Percentiles rank a stretch among this genome's conserved stretches.
Evolutionary conservation across 2,797 vertebrate species (phyloP).

Genomic region (Eospalax fontanierii): DNA sequence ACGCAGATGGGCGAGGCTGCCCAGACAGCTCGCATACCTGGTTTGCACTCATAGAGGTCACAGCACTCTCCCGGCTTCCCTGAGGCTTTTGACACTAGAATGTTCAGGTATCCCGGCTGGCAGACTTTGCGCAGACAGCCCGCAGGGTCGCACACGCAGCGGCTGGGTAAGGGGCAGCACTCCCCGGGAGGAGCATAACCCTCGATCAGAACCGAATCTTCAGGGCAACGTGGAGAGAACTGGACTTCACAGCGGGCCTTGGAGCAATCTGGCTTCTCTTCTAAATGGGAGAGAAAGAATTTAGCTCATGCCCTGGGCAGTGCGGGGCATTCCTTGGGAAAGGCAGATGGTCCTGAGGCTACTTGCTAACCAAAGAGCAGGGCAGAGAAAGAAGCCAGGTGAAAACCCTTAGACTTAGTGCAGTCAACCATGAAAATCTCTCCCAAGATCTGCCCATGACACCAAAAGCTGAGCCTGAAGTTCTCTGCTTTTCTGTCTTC

Average conservation of each 20-base stretch:
- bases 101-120: constrained; percentile 95
- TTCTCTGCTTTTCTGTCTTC: not conserved
- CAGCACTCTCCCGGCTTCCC: constrained; percentile 96
- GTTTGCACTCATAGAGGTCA: constrained; percentile 96
- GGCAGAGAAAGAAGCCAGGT: not conserved
- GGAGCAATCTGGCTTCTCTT: constrained; percentile 95
- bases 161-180: constrained; percentile 95
- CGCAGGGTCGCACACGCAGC: constrained; percentile 94
- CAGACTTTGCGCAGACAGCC: constrained; percentile 95
- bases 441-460: not conserved
- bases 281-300: constrained; percentile 90
- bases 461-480: not conserved
- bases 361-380: not conserved
- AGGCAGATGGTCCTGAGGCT: not conserved
- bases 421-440: not conserved
- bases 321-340: not conserved
- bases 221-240: constrained; percentile 95
- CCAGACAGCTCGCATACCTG: constrained; percentile 89
- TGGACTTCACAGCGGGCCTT: constrained; percentile 95
- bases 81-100: constrained; percentile 95
- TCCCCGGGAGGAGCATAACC: constrained; percentile 95
- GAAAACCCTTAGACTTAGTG: not conserved
- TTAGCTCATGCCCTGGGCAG: constrained; percentile 76
- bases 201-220: constrained; percentile 95
- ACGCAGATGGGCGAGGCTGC: constrained; percentile 3